Evolutionary conservation across 1,140 invertebrate genomes (phyloP).

Genomic region (Leptinotarsa texana): DNA sequence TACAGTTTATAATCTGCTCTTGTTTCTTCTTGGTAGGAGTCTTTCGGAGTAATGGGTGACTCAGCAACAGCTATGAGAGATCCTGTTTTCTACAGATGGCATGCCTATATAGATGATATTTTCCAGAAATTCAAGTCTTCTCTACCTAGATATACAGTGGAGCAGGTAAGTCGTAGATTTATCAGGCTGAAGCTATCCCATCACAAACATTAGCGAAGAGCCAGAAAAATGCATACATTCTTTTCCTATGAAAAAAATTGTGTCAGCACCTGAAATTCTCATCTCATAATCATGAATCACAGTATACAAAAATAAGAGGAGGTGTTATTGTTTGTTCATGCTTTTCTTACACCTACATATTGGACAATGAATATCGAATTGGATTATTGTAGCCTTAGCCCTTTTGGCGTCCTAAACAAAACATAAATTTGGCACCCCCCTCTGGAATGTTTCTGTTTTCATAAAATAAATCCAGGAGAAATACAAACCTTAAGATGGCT

Average conservation of each 20-base stretch:
- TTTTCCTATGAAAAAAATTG: background rate
- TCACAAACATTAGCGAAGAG: background rate
- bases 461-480: too few species aligned
- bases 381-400: too few species aligned
- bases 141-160: conserved; percentile 64
- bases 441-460: too few species aligned
- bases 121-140: conserved; percentile 76
- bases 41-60: conserved; percentile 68
- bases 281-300: too few species aligned
- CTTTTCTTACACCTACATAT: background rate
- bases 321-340: background rate
- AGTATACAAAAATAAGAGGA: background rate
- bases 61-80: conserved; percentile 76
- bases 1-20: background rate
- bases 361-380: too few species aligned
- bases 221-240: background rate
- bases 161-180: conserved; percentile 56
- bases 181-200: background rate
- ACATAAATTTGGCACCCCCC: too few species aligned
- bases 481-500: too few species aligned
- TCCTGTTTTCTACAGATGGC: conserved; percentile 85
- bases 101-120: conserved; percentile 77
- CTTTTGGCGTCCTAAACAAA: too few species aligned
- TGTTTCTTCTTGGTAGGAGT: conserved; percentile 52
- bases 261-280: too few species aligned